Base-by-base conservation (phyloP, 2,797 vertebrate genomes). In the Alca torda region DNA sequence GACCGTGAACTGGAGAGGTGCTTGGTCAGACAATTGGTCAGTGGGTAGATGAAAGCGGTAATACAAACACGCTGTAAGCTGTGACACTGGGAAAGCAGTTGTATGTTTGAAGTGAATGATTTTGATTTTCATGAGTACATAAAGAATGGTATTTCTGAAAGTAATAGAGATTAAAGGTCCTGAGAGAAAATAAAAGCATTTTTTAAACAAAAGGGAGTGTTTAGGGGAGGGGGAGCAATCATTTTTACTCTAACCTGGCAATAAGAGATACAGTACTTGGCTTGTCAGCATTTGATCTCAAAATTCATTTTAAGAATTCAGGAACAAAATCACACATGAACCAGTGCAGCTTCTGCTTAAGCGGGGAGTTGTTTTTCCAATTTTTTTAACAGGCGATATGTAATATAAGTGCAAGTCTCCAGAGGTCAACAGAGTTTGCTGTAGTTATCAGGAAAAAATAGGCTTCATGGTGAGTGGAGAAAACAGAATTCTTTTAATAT, bases 381-480 rank as follows among this genome's bases (percentile, higher is more conserved):
- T 51, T 73, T 30, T 84, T 90, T 93, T 94, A 90, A 37, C 33
- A 85, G 45, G 60, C 17, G 80, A 72, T 90, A 80, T 76, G 60
- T 75, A 78, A 70, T 76, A 37, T 59, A 73, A 93, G 15, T 63
- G 54, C 39, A 41, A 78, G 57, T 86, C 74, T 91, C 54, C 31
- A 45, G 81, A 95, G 92, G 64, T 95, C 91, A 85, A 59, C 41
- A 87, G 72, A 80, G 61, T 93, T 95, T 85, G 12, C 75, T 80
- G 39, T 68, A 89, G 72, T 79, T 94, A 85, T 67, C 77, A 90
- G 45, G 74, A 96, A 45, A 87, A 92, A 92, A 90, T 39, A 64
- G 16, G 16, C 67, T 92, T 84, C 88, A 24, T 53, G 33, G 26
- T 70, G 77, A 90, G 50, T n/a, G 87, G 43, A 79, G 31, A 84